Evolutionary conservation across 2,888 invertebrate genomes (phyloP).

Genomic region (Aleiodes testaceus): DNA sequence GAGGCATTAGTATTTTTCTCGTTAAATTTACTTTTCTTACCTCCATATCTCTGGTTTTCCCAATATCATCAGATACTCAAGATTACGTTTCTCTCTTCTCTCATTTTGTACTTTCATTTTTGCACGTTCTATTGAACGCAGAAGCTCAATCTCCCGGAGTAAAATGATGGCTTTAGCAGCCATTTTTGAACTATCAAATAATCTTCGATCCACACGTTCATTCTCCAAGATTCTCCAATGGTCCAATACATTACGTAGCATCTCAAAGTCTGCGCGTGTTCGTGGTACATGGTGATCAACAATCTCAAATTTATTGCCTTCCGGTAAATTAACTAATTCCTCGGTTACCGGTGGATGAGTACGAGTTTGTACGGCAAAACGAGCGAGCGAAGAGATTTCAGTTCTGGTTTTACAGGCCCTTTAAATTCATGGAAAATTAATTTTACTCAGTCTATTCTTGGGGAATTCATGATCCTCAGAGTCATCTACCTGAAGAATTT

Average conservation of each 20-base stretch:
- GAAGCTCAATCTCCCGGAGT: slow-evolving; percentile 82
- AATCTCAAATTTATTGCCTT: slow-evolving; percentile 74
- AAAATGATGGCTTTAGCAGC: slow-evolving; percentile 82
- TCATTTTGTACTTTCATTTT: slow-evolving; percentile 78
- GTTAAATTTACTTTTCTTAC: slow-evolving; percentile 73
- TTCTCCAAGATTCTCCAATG: slow-evolving; percentile 81
- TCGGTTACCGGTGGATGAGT: slow-evolving; percentile 47
- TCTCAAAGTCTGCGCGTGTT: slow-evolving; percentile 83
- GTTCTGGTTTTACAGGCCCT: slow-evolving; percentile 51
- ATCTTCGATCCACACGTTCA: slow-evolving; percentile 74
- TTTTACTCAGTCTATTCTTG: not conserved
- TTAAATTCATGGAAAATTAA: not conserved
- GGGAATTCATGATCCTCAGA: not conserved
- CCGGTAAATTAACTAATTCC: slow-evolving; percentile 48
- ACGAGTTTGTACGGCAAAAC: slow-evolving; percentile 48
- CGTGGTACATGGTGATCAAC: slow-evolving; percentile 72
- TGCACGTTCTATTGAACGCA: slow-evolving; percentile 82
- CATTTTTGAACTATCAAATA: slow-evolving; percentile 72
- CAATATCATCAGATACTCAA: slow-evolving; percentile 79
- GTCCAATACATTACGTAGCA: slow-evolving; percentile 79
- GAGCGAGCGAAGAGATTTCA: slow-evolving; percentile 46
- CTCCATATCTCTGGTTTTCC: slow-evolving; percentile 84
- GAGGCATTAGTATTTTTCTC: slow-evolving; percentile 3
- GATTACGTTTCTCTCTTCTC: slow-evolving; percentile 77
- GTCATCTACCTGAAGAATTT: slow-evolving; percentile 61